phyloP scores from a whole-genome alignment of 2,113 vertebrate species.

The Mirounga angustirostris region DNA sequence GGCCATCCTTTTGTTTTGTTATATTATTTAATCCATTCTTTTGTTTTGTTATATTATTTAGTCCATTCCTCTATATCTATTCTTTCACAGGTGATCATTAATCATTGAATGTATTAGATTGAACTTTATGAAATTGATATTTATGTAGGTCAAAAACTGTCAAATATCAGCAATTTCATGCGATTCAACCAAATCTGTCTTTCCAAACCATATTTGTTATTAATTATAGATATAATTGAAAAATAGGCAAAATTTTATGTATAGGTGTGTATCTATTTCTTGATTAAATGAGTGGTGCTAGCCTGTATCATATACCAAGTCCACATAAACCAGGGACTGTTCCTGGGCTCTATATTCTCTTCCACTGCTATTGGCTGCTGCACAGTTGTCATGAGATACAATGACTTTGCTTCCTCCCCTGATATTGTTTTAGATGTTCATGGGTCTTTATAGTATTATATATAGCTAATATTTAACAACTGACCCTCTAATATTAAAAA shows the following conservation, averaged over 20 bases:
- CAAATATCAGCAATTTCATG: slow-evolving; percentile 10
- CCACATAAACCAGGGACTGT: neutral
- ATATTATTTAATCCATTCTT: slow-evolving; percentile 12
- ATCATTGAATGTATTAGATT: neutral
- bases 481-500: neutral
- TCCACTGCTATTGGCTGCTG: neutral
- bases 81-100: neutral
- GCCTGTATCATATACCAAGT: neutral
- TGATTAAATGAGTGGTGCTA: neutral
- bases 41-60: slow-evolving; percentile 19
- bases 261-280: neutral
- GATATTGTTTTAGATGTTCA: neutral
- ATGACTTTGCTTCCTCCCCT: neutral
- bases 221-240: slow-evolving; percentile 4
- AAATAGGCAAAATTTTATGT: neutral
- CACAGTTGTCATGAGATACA: too few species aligned
- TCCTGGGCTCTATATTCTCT: neutral
- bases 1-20: neutral
- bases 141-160: neutral
- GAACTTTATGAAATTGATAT: neutral
- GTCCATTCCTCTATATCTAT: neutral
- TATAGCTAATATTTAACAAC: neutral
- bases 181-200: neutral
- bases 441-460: neutral
- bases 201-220: neutral